A percentile compares a stretch with the other conserved stretches of the same genome.
Evolutionary conservation across 2,113 vertebrate genomes (phyloP).

Genomic region (Prochilodus magdalenae): DNA sequence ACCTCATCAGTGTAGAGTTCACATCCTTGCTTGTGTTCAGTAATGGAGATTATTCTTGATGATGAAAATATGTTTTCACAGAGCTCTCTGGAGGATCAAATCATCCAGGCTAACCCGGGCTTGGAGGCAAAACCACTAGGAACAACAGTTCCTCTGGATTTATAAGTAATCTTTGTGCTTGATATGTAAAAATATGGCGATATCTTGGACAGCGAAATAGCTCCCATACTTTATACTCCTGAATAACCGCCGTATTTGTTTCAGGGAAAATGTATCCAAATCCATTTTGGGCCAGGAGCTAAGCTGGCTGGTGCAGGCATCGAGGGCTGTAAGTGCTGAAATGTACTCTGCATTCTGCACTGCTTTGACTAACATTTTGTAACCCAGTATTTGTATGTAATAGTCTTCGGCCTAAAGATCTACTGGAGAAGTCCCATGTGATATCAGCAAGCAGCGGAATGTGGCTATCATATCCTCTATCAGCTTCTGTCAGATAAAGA

Average conservation of each 20-base stretch:
- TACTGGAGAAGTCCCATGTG: slow-evolving; percentile 86
- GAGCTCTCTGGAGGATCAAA: slow-evolving; percentile 83
- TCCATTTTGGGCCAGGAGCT: slow-evolving; percentile 86
- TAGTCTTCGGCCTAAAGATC: slow-evolving; percentile 68
- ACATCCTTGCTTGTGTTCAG: background rate
- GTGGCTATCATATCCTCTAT: slow-evolving; percentile 89
- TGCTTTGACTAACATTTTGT: background rate
- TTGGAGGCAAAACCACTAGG: slow-evolving; percentile 85
- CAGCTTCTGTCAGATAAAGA: slow-evolving; percentile 88
- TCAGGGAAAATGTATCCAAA: slow-evolving; percentile 86
- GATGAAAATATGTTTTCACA: slow-evolving; percentile 45
- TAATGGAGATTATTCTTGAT: background rate
- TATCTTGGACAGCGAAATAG: background rate
- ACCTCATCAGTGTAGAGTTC: background rate
- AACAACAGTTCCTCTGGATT: slow-evolving; percentile 87
- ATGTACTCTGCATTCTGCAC: background rate
- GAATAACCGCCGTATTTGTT: slow-evolving; percentile 27
- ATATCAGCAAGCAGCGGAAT: slow-evolving; percentile 86
- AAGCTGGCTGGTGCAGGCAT: slow-evolving; percentile 86
- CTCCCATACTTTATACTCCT: background rate
- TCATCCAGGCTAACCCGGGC: slow-evolving; percentile 81
- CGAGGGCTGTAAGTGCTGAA: slow-evolving; percentile 80
- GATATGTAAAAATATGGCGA: background rate
- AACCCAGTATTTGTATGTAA: background rate
- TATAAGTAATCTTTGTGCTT: slow-evolving; percentile 65